Conservation (phyloP, 2,797 vertebrate genomes). For the Alfaro cultratus region DNA sequence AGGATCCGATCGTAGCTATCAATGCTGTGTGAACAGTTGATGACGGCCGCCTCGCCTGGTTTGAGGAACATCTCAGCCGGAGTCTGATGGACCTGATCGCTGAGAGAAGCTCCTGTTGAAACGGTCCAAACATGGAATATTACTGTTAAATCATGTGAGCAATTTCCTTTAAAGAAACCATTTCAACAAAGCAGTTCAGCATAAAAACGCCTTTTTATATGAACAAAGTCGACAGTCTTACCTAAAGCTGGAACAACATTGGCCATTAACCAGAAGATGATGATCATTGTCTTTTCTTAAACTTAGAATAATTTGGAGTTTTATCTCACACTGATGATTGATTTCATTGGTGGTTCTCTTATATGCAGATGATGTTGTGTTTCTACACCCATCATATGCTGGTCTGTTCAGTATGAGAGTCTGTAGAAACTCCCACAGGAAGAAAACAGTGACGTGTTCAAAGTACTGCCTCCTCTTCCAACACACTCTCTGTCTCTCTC, state of each 20-base stretch:
- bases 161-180: not conserved
- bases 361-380: not conserved
- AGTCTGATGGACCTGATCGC: not conserved
- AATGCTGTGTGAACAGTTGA: conserved; percentile 55
- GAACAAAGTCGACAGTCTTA: not conserved
- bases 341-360: not conserved
- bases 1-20: conserved; percentile 28
- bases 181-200: not conserved
- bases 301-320: not conserved
- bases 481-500: not conserved
- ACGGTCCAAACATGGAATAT: not conserved
- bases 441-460: not conserved
- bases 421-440: not conserved
- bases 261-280: not conserved
- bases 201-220: no score
- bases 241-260: not conserved
- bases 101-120: conserved; percentile 17
- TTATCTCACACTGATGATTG: not conserved
- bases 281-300: not conserved
- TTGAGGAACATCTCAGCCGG: not conserved
- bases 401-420: not conserved
- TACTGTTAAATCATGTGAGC: not conserved
- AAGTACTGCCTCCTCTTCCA: not conserved
- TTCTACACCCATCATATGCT: not conserved
- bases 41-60: not conserved